Base-by-base conservation (phyloP, 2,888 invertebrate genomes). In the Epirrita christyi region DNA sequence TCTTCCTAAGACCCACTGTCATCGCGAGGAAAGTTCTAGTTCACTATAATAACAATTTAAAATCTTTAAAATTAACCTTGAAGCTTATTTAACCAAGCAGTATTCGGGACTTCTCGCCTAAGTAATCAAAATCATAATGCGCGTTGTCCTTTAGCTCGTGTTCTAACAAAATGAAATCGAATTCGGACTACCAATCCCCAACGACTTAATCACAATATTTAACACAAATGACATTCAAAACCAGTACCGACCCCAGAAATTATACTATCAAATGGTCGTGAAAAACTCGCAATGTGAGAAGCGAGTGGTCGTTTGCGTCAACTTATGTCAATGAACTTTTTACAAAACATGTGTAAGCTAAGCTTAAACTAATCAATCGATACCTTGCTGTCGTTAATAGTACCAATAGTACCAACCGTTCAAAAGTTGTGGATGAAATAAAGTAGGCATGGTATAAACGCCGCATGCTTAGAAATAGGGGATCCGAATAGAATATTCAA, bases 401-500 rank as follows among this genome's bases (percentile, higher is more conserved):
- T 41, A 47, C 46, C 15, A 53, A 55, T 48, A 47, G 42, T 56
- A 41, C 45, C 28, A 41, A 40, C 14, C 42, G 50, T 58, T 55
- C 32, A 28, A 50, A 54, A 70, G 69, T 73, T 76, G 72, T 64
- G 50, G 64, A 62, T 36, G 77, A 76, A 76, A 9, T 29, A 32
- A 9, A 63, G 71, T 78, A 75, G 75, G 75, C 75, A 66, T 67
- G 70, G 63, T 72, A 74, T 71, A 70, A 70, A 71, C 64, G 72
- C 71, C 71, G 70, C 72, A 68, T 73, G 77, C 69, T 81, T 80
- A 78, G 76, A 75, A 79, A 78, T 74, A 77, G 73, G 78, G 86
- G 86, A 80, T 79, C 77, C 80, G 64, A 58, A 85, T 83, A 88
- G 86, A 85, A 82, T 80, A 82, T 72, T 73, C 74, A 85, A 88